Evolutionary conservation across 2,888 invertebrate genomes (phyloP).

Genomic region (Rosalia funebris): DNA sequence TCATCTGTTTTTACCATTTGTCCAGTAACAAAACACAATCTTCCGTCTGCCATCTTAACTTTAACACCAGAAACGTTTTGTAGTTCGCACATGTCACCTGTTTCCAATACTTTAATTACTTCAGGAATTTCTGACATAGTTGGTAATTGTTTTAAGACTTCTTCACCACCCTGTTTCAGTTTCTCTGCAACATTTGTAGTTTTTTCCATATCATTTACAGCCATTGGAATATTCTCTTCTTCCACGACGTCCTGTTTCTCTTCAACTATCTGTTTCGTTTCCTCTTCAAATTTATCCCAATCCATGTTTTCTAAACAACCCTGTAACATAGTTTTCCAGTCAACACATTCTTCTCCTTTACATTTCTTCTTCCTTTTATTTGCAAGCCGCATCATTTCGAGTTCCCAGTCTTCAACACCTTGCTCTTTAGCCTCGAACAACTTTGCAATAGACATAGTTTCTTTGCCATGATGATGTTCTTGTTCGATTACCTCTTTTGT

Average conservation of each 20-base stretch:
- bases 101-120: conserved; percentile 70
- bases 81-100: conserved; percentile 69
- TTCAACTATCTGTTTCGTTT: conserved; percentile 76
- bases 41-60: conserved; percentile 64
- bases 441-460: conserved; percentile 69
- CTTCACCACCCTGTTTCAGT: conserved; percentile 65
- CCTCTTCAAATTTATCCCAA: conserved; percentile 73
- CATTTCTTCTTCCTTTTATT: conserved; percentile 59
- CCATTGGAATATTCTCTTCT: conserved; percentile 63
- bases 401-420: conserved; percentile 61
- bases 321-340: conserved; percentile 66
- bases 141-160: conserved; percentile 70
- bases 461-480: conserved; percentile 61
- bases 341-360: conserved; percentile 55
- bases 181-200: conserved; percentile 71
- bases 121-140: conserved; percentile 71
- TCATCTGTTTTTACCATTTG: conserved; percentile 75
- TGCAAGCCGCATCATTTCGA: conserved; percentile 61
- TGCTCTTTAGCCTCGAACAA: conserved; percentile 67
- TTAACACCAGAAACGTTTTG: conserved; percentile 73
- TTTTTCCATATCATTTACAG: conserved; percentile 68
- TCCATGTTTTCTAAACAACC: conserved; percentile 73
- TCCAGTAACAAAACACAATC: conserved; percentile 80
- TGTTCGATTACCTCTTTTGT: conserved; percentile 67
- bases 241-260: conserved; percentile 70